Evolutionary conservation across 2,113 vertebrate genomes (phyloP), one percentile per base, ranked within the genome.

Genomic region (Hippoglossus stenolepis): DNA sequence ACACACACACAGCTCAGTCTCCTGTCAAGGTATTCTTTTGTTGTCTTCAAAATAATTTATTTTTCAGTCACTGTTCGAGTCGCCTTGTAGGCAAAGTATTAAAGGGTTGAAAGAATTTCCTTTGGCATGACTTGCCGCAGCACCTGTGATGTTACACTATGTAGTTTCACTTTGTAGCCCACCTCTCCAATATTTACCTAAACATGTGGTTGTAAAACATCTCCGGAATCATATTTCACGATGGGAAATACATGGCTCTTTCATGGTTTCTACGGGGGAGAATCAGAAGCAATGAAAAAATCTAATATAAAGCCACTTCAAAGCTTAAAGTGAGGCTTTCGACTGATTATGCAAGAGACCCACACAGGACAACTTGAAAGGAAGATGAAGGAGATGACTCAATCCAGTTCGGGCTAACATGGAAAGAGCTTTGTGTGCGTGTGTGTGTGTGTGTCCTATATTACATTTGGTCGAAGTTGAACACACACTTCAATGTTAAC

Each of bases 371-470:
- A 73, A 79, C 79, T 82, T 90, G 73, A 90, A 85, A 86, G 76
- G 65, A 67, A 92, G 84, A 88, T 87, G 79, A 86, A 88, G 87
- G 82, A 79, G 77, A 90, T 89, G 90, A 90, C 82, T 91, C 89
- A 88, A 84, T 89, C 61, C 28, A 80, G 73, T 75, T 70, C 51
- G 20, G 60, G 51, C 54, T 80, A 68, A 83, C 75, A 82, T 84
- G 73, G 80, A 90, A 84, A 78, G 57, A 70, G 73, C 77, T 35
- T 43, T 20, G 38, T 26, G 60, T 51, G 54, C 58, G 56, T 20
- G 38, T 26, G 60, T 51, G 54, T 58, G 7, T 67, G 1, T 54
- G 65, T 38, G 24, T 17, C 65, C 21, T 58, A 58, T 66, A 56
- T 75, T 80, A 47, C 49, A 60, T 77, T 88, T 66, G 47, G 73